These are phyloP conservation scores for Pachliopta kotzebuea DNA, from an alignment of 2,888 invertebrate genomes.

Conservation along the genomic window DNA sequence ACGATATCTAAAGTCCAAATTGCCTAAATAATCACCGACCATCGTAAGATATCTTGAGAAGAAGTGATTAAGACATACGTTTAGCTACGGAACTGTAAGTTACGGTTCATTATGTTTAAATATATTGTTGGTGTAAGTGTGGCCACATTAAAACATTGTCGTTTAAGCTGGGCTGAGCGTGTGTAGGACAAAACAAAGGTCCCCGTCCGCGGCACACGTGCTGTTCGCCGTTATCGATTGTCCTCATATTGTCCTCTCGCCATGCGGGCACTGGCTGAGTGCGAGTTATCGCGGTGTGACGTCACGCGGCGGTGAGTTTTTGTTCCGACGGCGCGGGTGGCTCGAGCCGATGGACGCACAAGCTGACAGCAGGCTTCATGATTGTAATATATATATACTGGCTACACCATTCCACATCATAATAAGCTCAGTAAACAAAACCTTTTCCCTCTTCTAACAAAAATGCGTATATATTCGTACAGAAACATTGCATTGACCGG, in stretches of 20 bases:
- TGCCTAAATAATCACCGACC: too few relatives aligned
- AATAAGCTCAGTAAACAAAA: too few relatives aligned
- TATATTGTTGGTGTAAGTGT: neutral
- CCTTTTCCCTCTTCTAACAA: too few relatives aligned
- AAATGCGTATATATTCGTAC: too few relatives aligned
- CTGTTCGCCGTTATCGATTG: slow-evolving; percentile 75
- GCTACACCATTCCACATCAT: too few relatives aligned
- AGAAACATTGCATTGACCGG: too few relatives aligned
- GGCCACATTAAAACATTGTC: slow-evolving; percentile 28
- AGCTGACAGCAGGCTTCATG: neutral
- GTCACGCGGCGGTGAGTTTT: slow-evolving; percentile 64
- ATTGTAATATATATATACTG: too few relatives aligned
- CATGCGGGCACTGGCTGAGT: slow-evolving; percentile 67
- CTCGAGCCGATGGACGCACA: slow-evolving; percentile 7
- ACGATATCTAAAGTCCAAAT: too few relatives aligned
- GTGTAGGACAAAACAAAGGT: slow-evolving; percentile 48
- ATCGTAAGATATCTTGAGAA: too few relatives aligned
- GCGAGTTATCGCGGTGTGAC: slow-evolving; percentile 58
- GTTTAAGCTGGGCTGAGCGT: slow-evolving; percentile 6
- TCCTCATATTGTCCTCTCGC: slow-evolving; percentile 62
- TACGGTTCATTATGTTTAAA: neutral
- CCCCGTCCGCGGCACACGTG: slow-evolving; percentile 57
- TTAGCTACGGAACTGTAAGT: too few relatives aligned
- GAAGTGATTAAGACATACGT: too few relatives aligned
- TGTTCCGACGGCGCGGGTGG: slow-evolving; percentile 43